These are phyloP conservation scores for Trichogramma dendrolimi DNA, from an alignment of 2,888 invertebrate genomes.

Conservation along the genomic window DNA sequence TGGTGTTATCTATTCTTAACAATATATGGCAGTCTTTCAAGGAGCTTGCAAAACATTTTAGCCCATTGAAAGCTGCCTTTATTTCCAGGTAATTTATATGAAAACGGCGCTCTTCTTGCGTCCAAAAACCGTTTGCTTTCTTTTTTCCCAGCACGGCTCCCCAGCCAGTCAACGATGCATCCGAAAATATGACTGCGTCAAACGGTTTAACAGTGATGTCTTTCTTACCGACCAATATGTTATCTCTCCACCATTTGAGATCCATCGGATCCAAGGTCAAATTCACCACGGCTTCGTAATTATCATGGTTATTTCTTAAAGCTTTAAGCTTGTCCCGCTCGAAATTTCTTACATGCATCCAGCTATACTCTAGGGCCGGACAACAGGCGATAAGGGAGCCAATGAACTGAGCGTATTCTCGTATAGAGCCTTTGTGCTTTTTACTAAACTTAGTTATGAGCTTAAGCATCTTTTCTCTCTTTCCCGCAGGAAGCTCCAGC, in stretches of 20 bases:
- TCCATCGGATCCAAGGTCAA: neutral
- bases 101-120: neutral
- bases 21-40: slow-evolving; percentile 6
- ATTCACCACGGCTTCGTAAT: slow-evolving; percentile 1
- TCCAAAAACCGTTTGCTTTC: slow-evolving; percentile 18
- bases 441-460: slow-evolving; percentile 10
- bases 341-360: slow-evolving; percentile 11
- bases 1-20: slow-evolving; percentile 17
- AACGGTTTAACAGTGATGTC: slow-evolving; percentile 1
- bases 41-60: slow-evolving; percentile 16
- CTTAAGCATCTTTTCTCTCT: slow-evolving; percentile 3
- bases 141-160: slow-evolving; percentile 7
- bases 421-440: neutral
- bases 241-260: slow-evolving; percentile 12
- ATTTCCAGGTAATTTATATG: slow-evolving; percentile 20
- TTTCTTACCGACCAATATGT: neutral
- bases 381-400: slow-evolving; percentile 5
- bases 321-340: slow-evolving; percentile 10
- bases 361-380: slow-evolving; percentile 10
- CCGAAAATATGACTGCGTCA: slow-evolving; percentile 16
- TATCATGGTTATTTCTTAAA: slow-evolving; percentile 3
- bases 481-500: slow-evolving; percentile 5
- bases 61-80: slow-evolving; percentile 19
- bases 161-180: slow-evolving; percentile 20
- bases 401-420: slow-evolving; percentile 10